Percentiles rank a stretch among this genome's conserved stretches.
Conservation (phyloP, 2,888 invertebrate species). For the Tenthredo scrophulariae region DNA sequence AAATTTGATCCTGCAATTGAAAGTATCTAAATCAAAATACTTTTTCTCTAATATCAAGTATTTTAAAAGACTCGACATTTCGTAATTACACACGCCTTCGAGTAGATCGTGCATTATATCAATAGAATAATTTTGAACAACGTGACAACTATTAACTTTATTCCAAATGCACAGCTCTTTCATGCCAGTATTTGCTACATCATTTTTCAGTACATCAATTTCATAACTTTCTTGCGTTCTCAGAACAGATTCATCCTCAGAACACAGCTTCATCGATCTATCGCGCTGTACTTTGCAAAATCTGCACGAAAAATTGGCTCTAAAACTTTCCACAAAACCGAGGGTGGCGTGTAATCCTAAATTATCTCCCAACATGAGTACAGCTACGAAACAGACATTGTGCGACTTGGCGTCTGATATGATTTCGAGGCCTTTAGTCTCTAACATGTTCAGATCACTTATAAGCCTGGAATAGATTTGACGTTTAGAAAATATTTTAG, state of each 20-base stretch:
- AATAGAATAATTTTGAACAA: constrained; percentile 60
- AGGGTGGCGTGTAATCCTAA: neutral
- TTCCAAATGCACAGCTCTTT: constrained; percentile 62
- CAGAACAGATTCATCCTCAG: neutral
- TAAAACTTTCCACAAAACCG: neutral
- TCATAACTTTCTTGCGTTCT: constrained; percentile 39
- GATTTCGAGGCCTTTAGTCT: neutral
- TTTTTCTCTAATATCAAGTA: constrained; percentile 54
- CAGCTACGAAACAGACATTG: neutral
- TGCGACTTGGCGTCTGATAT: neutral
- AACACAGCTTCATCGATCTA: neutral
- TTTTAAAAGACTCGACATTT: constrained; percentile 55
- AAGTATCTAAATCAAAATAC: constrained; percentile 43
- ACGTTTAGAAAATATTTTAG: too few relatives aligned
- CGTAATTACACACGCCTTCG: constrained; percentile 55
- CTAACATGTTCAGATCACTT: neutral
- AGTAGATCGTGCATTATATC: constrained; percentile 64
- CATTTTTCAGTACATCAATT: constrained; percentile 25
- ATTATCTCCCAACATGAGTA: neutral
- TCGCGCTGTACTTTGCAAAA: neutral
- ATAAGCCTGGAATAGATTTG: neutral
- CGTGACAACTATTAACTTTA: constrained; percentile 59
- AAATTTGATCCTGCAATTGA: constrained; percentile 53
- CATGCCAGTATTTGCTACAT: constrained; percentile 56
- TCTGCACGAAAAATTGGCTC: neutral